Evolutionary conservation across 2,797 vertebrate genomes (phyloP).

Genomic region (Spatula versicolor): DNA sequence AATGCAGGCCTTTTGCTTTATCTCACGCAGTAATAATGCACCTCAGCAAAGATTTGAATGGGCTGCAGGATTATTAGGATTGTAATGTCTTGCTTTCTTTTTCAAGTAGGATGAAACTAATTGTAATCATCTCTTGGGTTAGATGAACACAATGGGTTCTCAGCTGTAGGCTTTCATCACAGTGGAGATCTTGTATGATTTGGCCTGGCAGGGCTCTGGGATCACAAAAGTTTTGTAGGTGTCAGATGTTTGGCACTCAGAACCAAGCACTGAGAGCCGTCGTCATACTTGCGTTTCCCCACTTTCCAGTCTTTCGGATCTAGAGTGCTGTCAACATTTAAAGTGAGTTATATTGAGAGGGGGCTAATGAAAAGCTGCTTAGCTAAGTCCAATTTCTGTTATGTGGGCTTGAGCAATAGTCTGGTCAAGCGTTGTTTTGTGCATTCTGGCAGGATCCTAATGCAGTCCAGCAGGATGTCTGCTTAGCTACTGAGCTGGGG

Average conservation of each 20-base stretch:
- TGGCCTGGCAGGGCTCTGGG: background rate
- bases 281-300: background rate
- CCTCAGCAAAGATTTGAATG: slow-evolving; percentile 45
- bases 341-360: background rate
- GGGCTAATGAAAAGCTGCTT: background rate
- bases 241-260: slow-evolving; percentile 28
- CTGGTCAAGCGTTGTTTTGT: background rate
- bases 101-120: slow-evolving; percentile 47
- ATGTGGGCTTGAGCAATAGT: accelerated
- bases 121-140: slow-evolving; percentile 20
- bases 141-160: background rate
- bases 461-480: background rate
- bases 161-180: background rate
- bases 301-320: background rate
- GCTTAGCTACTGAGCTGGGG: background rate
- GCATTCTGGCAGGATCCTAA: background rate
- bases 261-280: accelerated
- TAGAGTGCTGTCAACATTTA: background rate
- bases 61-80: slow-evolving; percentile 17
- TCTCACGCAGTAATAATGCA: background rate
- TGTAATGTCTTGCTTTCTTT: slow-evolving; percentile 29
- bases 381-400: background rate
- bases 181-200: background rate
- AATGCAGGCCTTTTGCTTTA: slow-evolving; percentile 14
- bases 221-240: slow-evolving; percentile 3